Evolutionary conservation across 2,113 vertebrate species (phyloP).

Genomic region (Varanus komodoensis): DNA sequence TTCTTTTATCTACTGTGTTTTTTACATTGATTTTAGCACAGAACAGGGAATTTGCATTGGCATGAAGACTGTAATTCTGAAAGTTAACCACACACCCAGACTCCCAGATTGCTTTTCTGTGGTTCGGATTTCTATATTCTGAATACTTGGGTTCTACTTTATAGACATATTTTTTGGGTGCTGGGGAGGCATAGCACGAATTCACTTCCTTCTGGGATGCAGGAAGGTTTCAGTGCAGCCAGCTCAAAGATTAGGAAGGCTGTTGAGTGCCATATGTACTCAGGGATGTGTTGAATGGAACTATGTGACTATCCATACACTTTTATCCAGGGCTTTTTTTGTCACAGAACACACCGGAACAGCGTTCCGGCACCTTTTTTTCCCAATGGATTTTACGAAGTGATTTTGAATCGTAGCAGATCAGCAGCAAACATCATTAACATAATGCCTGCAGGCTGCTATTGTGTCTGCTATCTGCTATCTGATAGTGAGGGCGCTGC

Average conservation of each 20-base stretch:
- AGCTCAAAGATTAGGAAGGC: not conserved
- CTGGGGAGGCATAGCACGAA: too few species aligned
- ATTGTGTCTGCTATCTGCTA: too few species aligned
- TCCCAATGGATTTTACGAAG: too few species aligned
- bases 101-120: not conserved
- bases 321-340: too few species aligned
- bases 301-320: too few species aligned
- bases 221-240: not conserved
- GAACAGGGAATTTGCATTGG: not conserved
- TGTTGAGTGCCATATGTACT: not conserved
- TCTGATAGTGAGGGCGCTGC: too few species aligned
- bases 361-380: too few species aligned
- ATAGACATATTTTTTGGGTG: not conserved
- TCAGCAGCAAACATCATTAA: too few species aligned
- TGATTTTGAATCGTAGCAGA: too few species aligned
- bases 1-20: not conserved
- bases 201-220: not conserved
- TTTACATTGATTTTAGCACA: not conserved
- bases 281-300: not conserved
- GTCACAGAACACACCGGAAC: too few species aligned
- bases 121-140: not conserved
- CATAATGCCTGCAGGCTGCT: too few species aligned
- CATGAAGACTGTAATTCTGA: not conserved
- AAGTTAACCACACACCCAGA: not conserved
- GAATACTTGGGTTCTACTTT: not conserved